Evolutionary conservation across 2,797 vertebrate genomes (phyloP).

Genomic region (Cuculus canorus): DNA sequence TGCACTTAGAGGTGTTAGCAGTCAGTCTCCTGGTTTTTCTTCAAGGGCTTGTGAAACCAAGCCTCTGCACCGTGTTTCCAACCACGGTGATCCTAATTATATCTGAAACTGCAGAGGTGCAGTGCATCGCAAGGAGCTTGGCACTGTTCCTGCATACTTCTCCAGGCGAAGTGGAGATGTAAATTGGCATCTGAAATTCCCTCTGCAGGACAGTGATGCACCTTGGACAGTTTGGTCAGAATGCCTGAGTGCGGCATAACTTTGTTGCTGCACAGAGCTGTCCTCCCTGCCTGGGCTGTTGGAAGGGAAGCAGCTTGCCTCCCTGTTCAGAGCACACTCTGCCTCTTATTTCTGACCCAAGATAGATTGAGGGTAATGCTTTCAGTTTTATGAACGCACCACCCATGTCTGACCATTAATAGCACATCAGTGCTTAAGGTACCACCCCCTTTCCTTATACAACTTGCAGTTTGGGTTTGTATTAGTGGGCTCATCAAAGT

Average conservation of each 20-base stretch:
- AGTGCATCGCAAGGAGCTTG: background rate
- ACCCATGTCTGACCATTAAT: background rate
- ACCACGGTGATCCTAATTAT: conserved; percentile 19
- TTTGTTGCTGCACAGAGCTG: background rate
- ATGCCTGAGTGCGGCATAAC: rapidly evolving
- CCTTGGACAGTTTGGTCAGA: background rate
- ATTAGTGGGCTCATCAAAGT: background rate
- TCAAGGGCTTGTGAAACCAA: background rate
- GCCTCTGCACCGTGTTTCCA: background rate
- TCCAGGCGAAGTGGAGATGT: background rate
- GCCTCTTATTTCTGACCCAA: background rate
- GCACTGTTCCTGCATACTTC: background rate
- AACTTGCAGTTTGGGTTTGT: background rate
- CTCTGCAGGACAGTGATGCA: background rate
- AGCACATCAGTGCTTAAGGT: background rate
- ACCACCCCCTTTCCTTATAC: background rate
- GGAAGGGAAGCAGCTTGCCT: background rate
- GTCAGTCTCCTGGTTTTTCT: background rate
- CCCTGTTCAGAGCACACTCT: rapidly evolving
- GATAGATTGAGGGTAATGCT: background rate
- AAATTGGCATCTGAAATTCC: background rate
- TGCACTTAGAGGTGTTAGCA: background rate
- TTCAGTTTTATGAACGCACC: background rate
- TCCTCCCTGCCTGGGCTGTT: background rate
- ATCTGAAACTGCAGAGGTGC: conserved; percentile 38